These are phyloP conservation scores for Limulus polyphemus DNA, from an alignment of 2,888 invertebrate genomes.

Conservation along the genomic window DNA sequence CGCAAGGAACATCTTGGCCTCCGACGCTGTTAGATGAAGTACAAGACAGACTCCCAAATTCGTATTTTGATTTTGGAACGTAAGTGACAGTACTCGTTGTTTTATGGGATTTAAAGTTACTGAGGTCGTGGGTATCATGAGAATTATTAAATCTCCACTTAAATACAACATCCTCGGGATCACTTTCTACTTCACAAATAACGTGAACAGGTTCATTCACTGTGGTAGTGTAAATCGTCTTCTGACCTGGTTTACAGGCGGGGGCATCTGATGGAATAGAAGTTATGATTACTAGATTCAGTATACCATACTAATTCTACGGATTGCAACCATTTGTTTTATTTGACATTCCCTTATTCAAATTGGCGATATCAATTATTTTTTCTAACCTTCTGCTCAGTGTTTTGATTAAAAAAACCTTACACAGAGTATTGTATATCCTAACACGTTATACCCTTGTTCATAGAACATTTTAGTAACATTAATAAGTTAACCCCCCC, in stretches of 20 bases:
- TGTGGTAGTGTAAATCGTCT: slow-evolving; percentile 60
- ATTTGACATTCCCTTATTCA: too few relatives aligned
- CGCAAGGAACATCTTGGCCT: slow-evolving; percentile 69
- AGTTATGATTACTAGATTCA: too few relatives aligned
- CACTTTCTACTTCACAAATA: slow-evolving; percentile 77
- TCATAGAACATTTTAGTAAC: too few relatives aligned
- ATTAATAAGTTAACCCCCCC: too few relatives aligned
- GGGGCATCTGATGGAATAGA: slow-evolving; percentile 26
- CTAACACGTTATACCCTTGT: too few relatives aligned
- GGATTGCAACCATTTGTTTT: too few relatives aligned
- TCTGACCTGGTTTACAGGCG: slow-evolving; percentile 27
- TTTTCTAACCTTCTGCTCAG: too few relatives aligned
- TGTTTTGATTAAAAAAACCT: too few relatives aligned
- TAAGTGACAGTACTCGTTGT: slow-evolving; percentile 72
- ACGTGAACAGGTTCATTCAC: slow-evolving; percentile 74
- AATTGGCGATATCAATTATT: too few relatives aligned
- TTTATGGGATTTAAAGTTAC: slow-evolving; percentile 46
- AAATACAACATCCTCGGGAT: slow-evolving; percentile 55
- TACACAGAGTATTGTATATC: too few relatives aligned
- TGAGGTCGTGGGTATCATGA: slow-evolving; percentile 13
- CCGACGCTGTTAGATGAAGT: slow-evolving; percentile 69
- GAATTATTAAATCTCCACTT: slow-evolving; percentile 23
- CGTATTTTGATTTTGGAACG: slow-evolving; percentile 75
- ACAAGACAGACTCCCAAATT: slow-evolving; percentile 78
- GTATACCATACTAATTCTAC: too few relatives aligned